Evolutionary conservation across 2,113 vertebrate genomes (phyloP).

Genomic region (Eira barbara): DNA sequence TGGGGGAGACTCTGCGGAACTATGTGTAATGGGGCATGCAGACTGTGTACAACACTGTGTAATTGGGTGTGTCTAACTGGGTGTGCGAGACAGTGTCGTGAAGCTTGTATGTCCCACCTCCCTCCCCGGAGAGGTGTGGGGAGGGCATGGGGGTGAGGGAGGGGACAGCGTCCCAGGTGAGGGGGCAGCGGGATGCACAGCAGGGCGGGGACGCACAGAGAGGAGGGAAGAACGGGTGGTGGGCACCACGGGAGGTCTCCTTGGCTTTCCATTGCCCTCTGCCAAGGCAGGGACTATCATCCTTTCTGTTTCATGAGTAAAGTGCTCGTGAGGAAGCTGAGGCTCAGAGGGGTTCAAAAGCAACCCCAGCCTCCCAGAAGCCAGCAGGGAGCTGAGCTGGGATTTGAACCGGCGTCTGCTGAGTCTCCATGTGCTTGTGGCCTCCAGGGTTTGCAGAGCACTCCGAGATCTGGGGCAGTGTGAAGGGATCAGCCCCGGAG

Average conservation of each 20-base stretch:
- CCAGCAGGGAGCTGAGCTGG: neutral
- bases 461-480: fast-evolving
- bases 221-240: neutral
- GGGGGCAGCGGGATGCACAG: too few species aligned
- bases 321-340: neutral
- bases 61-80: slow-evolving; percentile 52
- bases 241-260: neutral
- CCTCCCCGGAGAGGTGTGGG: neutral
- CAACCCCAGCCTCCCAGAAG: neutral
- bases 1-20: neutral
- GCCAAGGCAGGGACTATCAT: neutral
- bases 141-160: neutral
- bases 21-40: slow-evolving; percentile 49
- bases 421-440: neutral
- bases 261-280: neutral
- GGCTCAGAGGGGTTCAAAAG: neutral
- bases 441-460: neutral
- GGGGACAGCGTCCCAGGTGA: neutral
- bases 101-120: neutral
- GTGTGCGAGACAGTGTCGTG: neutral
- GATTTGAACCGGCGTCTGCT: neutral
- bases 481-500: neutral
- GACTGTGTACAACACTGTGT: slow-evolving; percentile 46
- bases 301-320: neutral
- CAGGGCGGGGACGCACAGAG: neutral